Evolutionary conservation across 1,140 invertebrate genomes (phyloP), one percentile per base, ranked within the genome.

Genomic region (Cheumatopsyche charites): DNA sequence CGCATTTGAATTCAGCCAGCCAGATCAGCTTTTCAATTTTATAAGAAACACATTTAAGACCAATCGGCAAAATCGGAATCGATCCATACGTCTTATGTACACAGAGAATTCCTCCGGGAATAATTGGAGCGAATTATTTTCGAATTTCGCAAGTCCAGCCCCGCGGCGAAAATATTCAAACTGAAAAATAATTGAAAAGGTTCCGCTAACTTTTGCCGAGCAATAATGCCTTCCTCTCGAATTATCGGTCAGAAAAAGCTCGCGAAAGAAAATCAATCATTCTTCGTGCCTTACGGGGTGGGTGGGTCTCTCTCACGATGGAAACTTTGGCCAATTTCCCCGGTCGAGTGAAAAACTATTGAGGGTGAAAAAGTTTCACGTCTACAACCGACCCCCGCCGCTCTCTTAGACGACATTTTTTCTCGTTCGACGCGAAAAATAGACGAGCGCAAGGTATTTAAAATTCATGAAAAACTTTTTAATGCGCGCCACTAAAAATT

Each of bases 271-370:
- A 58, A 58, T 58, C 55, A 58, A 58, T 58, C 55, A 58, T 58
- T 58, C 55, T 58, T 58, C 23, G 21, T 58, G 55, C 21, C 23
- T 58, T 25, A 25, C 55, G 55, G 11, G 11, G 5, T 42, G 43
- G 55, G 3, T 36, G 29, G 29, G 29, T 36, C 29, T 58, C 55
- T 58, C n/a, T n/a, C n/a, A n/a, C 55, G 55, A 58, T 58, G 55
- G 55, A 58, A 58, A 58, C 55, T 58, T 58, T 58, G 55, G 55
- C 55, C 55, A 58, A 58, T 58, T 58, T 58, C 55, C 55, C 13
- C 55, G 55, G 55, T 58, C 55, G 55, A 58, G 55, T 58, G 55
- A 58, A 58, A 58, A 58, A 58, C 55, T 58, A 58, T 58, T 58
- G 55, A 58, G 55, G 55, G 55, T 23, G 55, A 58, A 58, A 36